These are phyloP conservation scores for Amia ocellicauda DNA, from an alignment of 2,113 vertebrate genomes.

Conservation along the genomic window DNA sequence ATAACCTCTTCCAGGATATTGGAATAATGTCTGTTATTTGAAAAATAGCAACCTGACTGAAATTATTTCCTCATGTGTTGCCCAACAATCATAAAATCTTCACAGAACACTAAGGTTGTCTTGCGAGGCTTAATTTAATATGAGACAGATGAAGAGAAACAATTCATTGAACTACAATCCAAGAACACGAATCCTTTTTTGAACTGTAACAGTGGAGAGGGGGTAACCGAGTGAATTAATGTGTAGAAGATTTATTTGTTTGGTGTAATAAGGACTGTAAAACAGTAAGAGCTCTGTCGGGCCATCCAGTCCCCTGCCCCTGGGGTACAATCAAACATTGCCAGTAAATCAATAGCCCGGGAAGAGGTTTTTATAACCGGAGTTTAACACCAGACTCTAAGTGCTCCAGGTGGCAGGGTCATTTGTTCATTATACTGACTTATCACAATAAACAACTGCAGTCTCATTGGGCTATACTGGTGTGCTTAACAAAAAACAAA, in stretches of 20 bases:
- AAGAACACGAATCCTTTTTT: constrained; percentile 47
- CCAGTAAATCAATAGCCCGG: constrained; percentile 78
- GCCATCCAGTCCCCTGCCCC: constrained; percentile 64
- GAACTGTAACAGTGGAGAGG: constrained; percentile 25
- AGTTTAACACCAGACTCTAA: constrained; percentile 74
- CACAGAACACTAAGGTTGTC: constrained; percentile 54
- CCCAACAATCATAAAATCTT: constrained; percentile 51
- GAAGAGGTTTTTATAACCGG: constrained; percentile 73
- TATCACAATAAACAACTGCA: constrained; percentile 78
- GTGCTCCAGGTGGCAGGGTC: constrained; percentile 75
- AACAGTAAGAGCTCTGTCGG: constrained; percentile 71
- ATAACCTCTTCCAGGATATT: constrained; percentile 52
- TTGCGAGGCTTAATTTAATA: constrained; percentile 55
- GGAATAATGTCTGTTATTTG: constrained; percentile 55
- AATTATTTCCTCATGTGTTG: constrained; percentile 59
- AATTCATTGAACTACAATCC: constrained; percentile 44
- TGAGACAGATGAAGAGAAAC: constrained; percentile 39
- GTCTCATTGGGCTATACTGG: constrained; percentile 53
- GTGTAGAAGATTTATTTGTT: constrained; percentile 78
- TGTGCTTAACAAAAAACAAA: constrained; percentile 41
- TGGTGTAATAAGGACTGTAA: constrained; percentile 77
- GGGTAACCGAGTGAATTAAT: constrained; percentile 62
- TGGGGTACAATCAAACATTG: constrained; percentile 77
- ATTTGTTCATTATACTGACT: constrained; percentile 79
- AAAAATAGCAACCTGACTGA: constrained; percentile 42